Conservation (phyloP, 1,140 invertebrate genomes). For the Dryas iulia region DNA sequence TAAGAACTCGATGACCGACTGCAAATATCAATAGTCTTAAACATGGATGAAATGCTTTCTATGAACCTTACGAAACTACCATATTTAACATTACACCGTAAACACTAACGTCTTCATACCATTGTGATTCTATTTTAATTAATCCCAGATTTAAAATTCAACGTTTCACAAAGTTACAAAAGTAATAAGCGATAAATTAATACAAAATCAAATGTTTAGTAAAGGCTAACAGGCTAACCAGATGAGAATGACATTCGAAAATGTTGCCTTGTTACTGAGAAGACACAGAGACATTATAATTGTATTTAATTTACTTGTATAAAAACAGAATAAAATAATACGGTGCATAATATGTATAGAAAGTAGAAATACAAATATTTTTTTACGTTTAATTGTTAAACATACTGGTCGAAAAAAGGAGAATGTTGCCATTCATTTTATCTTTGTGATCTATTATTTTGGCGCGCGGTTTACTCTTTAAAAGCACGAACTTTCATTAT, state of each 20-base stretch:
- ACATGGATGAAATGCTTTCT: constrained; percentile 6
- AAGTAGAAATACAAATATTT: too few species aligned
- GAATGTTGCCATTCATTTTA: not conserved
- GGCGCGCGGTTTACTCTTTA: not conserved
- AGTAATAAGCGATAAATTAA: constrained; percentile 47
- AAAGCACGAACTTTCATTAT: not conserved
- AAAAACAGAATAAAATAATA: too few species aligned
- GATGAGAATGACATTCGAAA: constrained; percentile 44
- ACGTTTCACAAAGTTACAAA: constrained; percentile 34
- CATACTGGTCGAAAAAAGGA: not conserved
- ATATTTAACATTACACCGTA: constrained; percentile 5
- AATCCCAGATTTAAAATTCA: constrained; percentile 20
- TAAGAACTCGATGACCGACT: constrained; percentile 93
- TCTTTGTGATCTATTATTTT: too few species aligned
- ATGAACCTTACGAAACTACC: not conserved
- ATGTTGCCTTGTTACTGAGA: constrained; percentile 7
- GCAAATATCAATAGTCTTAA: constrained; percentile 45
- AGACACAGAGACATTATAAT: not conserved
- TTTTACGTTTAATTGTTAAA: too few species aligned
- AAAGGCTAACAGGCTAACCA: constrained; percentile 43
- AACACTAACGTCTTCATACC: constrained; percentile 41
- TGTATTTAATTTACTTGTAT: too few species aligned
- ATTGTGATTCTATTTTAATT: constrained; percentile 49
- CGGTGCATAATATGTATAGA: too few species aligned
- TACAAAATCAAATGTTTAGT: constrained; percentile 49